Evolutionary conservation across 2,888 invertebrate genomes (phyloP), one percentile per base, ranked within the genome.

Genomic region (Spatulosminthurus flaviceps): DNA sequence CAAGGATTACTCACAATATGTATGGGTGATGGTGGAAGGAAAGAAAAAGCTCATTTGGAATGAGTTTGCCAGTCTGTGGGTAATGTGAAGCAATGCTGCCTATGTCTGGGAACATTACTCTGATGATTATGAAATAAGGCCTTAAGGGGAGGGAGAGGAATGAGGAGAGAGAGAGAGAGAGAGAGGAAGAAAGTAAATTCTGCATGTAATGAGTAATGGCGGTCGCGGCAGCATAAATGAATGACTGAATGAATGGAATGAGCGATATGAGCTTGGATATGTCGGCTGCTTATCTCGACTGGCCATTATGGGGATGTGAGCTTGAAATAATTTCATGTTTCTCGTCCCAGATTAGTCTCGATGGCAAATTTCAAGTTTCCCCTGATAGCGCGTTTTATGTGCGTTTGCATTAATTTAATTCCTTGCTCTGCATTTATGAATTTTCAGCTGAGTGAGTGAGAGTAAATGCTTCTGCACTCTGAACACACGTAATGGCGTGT

Each of bases 351-450:
- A 79, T 80, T 78, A 78, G 76, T 78, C 81, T 77, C 78, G 77
- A 78, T 75, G 80, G 80, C 78, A 80, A 81, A 81, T 83, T 79
- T 79, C 77, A 76, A 75, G 73, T 77, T 71, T 79, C 76, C 79
- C 78, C 79, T 77, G 72, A 81, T 77, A 66, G 78, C 80, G 83
- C 81, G 80, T 81, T 81, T 77, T 79, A 77, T 82, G 82, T 83
- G 83, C 81, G 81, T 81, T 79, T 79, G 83, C 83, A 83, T 83
- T 83, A 83, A 83, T 83, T 83, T 77, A 80, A 81, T 80, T 79
- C 79, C 78, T 80, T 76, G 74, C 69, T 74, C 74, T 69, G 74
- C 74, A 79, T 79, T 79, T 78, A 78, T 78, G 78, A 78, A 72
- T 78, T 78, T 78, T 64, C 64, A 64, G 64, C 64, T 64, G 64